phyloP scores from a whole-genome alignment of 2,888 invertebrate genomes.

The Trilocha varians region DNA sequence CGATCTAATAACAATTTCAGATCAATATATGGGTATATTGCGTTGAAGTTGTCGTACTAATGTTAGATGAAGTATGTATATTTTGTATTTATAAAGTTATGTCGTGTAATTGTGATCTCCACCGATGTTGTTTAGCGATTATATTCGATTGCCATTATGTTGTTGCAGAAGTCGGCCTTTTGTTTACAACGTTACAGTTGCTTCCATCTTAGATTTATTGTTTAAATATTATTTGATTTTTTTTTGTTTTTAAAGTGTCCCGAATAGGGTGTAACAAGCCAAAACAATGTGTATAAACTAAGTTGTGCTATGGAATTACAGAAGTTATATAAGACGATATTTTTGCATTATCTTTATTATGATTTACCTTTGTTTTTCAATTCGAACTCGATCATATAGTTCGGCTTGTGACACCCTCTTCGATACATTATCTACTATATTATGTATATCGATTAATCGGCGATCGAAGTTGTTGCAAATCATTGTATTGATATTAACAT shows the following conservation, averaged over 20 bases:
- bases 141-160: constrained; percentile 65
- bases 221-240: constrained; percentile 45
- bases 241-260: too few relatives aligned
- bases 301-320: too few relatives aligned
- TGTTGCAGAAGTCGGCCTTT: constrained; percentile 51
- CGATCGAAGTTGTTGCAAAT: constrained; percentile 28
- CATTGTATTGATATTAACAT: constrained; percentile 33
- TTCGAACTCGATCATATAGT: too few relatives aligned
- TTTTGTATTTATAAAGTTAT: constrained; percentile 67
- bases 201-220: constrained; percentile 65
- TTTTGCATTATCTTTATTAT: too few relatives aligned
- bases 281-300: constrained; percentile 28
- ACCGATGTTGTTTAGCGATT: constrained; percentile 72
- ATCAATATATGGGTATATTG: constrained; percentile 66
- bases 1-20: constrained; percentile 53
- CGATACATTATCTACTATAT: not conserved
- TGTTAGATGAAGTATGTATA: constrained; percentile 66
- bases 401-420: too few relatives aligned
- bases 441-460: not conserved
- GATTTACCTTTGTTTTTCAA: constrained; percentile 23
- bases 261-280: too few relatives aligned
- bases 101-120: constrained; percentile 72
- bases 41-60: constrained; percentile 63
- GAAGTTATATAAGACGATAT: too few relatives aligned
- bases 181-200: constrained; percentile 51